These are phyloP conservation scores for Troglohyphantes excavatus DNA, from an alignment of 2,888 invertebrate genomes.

Conservation along the genomic window DNA sequence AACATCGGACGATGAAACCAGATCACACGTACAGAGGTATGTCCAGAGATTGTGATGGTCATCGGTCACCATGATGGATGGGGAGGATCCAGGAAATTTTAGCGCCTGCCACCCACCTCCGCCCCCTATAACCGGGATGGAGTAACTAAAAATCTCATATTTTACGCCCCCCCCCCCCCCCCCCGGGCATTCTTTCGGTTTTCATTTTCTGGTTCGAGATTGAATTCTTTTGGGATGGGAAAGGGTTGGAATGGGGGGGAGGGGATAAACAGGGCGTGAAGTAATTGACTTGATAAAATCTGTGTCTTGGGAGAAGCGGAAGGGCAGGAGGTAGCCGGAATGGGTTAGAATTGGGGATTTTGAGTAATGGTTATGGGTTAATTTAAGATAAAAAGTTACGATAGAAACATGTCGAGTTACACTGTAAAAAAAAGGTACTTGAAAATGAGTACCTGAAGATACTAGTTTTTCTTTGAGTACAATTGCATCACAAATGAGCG, in stretches of 20 bases:
- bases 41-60: slow-evolving; percentile 16
- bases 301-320: not conserved
- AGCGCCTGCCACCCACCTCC: slow-evolving; percentile 3
- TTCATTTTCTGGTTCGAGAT: not conserved
- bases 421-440: too few relatives aligned
- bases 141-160: slow-evolving; percentile 15
- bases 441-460: too few relatives aligned
- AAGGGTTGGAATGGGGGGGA: not conserved
- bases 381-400: too few relatives aligned
- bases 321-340: too few relatives aligned
- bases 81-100: slow-evolving; percentile 18
- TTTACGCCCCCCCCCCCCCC: too few relatives aligned
- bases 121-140: not conserved
- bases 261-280: not conserved
- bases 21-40: slow-evolving; percentile 44
- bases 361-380: too few relatives aligned
- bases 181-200: not conserved
- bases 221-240: slow-evolving; percentile 1
- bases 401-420: too few relatives aligned
- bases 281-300: not conserved
- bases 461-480: too few relatives aligned
- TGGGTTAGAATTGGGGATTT: too few relatives aligned
- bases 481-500: too few relatives aligned
- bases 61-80: slow-evolving; percentile 64
- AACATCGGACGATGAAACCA: not conserved